A percentile compares a stretch with the other conserved stretches of the same genome.
Conservation (phyloP, 1,140 invertebrate genomes). For the Acromyrmex charruanus region DNA sequence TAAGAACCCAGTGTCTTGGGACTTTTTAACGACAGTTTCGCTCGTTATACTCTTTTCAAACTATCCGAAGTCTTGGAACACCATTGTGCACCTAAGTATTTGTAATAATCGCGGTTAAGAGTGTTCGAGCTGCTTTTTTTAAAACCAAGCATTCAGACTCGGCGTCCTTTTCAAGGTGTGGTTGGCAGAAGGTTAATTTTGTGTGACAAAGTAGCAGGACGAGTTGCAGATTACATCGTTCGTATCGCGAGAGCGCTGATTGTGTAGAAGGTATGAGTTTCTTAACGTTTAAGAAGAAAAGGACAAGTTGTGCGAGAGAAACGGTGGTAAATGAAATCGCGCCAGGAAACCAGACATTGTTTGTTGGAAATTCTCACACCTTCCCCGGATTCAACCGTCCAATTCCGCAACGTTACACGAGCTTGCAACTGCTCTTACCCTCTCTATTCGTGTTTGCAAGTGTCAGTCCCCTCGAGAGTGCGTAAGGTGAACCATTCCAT, state of each 20-base stretch:
- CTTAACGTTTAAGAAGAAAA: conserved; percentile 19
- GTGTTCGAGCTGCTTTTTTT: conserved; percentile 30
- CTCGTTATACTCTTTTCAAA: conserved; percentile 47
- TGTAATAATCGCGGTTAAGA: conserved; percentile 51
- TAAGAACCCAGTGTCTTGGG: background rate
- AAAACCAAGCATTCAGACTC: conserved; percentile 13
- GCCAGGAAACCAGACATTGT: background rate
- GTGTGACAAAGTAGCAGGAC: conserved; percentile 28
- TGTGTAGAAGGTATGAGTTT: conserved; percentile 1
- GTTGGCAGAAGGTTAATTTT: conserved; percentile 50
- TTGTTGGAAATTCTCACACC: conserved; percentile 43
- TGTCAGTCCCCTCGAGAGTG: conserved; percentile 3
- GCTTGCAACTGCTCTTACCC: conserved; percentile 3
- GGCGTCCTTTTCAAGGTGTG: conserved; percentile 2
- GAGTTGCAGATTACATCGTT: conserved; percentile 37
- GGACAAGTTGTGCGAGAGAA: background rate
- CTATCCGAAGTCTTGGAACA: conserved; percentile 31
- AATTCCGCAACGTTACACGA: conserved; percentile 7
- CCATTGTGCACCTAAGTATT: conserved; percentile 53
- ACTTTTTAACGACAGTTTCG: conserved; percentile 54
- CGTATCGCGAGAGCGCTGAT: conserved; percentile 20
- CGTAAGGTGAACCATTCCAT: conserved; percentile 29
- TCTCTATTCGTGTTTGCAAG: background rate
- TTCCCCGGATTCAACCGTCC: background rate
- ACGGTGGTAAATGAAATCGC: conserved; percentile 31